A percentile compares a stretch with the other conserved stretches of the same genome.
phyloP scores from a whole-genome alignment of 2,888 invertebrate species.

The Callyntrura guangdongensis region DNA sequence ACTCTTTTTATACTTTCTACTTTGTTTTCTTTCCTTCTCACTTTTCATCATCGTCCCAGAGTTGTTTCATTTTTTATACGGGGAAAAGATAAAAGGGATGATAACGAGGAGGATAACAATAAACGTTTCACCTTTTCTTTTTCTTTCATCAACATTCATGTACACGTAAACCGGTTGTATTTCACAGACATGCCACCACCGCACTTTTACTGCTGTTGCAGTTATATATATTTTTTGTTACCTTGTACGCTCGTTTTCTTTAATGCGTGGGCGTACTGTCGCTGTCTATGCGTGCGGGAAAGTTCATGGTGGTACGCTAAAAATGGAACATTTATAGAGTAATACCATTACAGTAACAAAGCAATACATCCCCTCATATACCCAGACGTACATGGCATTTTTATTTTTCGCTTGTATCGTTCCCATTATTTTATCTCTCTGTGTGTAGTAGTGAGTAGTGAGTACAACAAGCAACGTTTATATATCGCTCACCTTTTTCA shows the following conservation, averaged over 20 bases:
- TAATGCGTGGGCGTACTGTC: not conserved
- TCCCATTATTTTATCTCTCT: not conserved
- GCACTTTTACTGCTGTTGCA: not conserved
- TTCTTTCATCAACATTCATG: not conserved
- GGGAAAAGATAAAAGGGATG: not conserved
- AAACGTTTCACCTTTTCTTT: constrained; percentile 28
- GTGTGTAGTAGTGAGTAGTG: too few relatives aligned
- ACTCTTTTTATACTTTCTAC: not conserved
- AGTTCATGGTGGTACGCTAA: too few relatives aligned
- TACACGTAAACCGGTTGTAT: not conserved
- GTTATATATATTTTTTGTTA: not conserved
- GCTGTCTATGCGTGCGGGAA: not conserved
- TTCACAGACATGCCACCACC: not conserved
- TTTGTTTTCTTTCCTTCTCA: not conserved
- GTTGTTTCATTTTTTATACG: too few relatives aligned
- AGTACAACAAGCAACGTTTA: too few relatives aligned
- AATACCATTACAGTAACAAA: not conserved
- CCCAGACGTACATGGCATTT: not conserved
- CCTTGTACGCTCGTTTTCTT: not conserved
- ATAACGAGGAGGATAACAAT: constrained; percentile 6
- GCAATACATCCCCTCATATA: not conserved
- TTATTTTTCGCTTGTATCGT: not conserved
- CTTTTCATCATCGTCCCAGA: too few relatives aligned
- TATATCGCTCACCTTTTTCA: constrained; percentile 83
- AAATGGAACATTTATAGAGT: not conserved